Evolutionary conservation across 2,113 vertebrate genomes (phyloP).

Genomic region (Corythornis cristatus): DNA sequence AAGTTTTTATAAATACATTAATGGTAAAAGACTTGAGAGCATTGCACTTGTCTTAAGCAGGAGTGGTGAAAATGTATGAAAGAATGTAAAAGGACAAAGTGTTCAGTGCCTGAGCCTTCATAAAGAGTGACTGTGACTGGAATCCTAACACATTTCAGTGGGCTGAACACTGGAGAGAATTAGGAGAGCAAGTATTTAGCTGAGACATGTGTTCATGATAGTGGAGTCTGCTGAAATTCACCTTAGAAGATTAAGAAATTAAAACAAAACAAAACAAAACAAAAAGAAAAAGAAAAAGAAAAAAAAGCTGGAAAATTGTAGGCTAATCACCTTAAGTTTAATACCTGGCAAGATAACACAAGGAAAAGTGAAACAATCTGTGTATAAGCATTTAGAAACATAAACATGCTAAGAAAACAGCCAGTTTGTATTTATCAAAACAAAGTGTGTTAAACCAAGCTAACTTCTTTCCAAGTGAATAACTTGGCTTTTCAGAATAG

Average conservation of each 20-base stretch:
- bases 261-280: background rate
- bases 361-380: background rate
- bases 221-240: background rate
- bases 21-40: background rate
- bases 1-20: background rate
- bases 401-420: background rate
- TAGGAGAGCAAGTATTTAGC: conserved; percentile 1
- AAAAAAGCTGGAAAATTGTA: background rate
- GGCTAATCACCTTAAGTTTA: background rate
- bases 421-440: background rate
- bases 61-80: conserved; percentile 10
- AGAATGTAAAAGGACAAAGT: background rate
- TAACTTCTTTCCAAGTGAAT: background rate
- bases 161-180: background rate
- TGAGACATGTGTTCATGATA: rapidly evolving
- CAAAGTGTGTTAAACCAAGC: background rate
- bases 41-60: background rate
- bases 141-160: background rate
- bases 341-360: background rate
- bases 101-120: background rate
- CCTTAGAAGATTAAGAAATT: conserved; percentile 2
- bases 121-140: background rate
- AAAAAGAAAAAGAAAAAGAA: too few relatives aligned
- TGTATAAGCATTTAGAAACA: background rate
- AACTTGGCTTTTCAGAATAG: background rate